Conservation (phyloP, 2,113 vertebrate genomes). For the Tympanuchus pallidicinctus region DNA sequence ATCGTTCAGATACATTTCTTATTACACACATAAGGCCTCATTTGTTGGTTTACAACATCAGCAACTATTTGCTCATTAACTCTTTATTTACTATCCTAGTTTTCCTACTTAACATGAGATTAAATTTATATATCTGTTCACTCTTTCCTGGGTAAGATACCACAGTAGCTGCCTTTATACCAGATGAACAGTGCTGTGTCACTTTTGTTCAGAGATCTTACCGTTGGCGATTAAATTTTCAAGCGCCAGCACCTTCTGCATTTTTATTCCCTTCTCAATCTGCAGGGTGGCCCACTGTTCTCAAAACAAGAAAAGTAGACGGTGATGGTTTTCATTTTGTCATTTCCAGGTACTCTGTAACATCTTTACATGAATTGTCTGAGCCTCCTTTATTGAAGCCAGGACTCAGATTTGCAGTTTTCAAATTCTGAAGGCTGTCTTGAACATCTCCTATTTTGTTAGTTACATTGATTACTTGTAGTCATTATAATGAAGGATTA, state of each 20-base stretch:
- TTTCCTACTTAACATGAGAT: background rate
- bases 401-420: background rate
- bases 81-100: background rate
- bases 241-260: conserved; percentile 71
- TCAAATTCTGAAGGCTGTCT: background rate
- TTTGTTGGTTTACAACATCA: background rate
- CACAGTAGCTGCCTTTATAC: background rate
- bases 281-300: conserved; percentile 89
- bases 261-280: conserved; percentile 84
- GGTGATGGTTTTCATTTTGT: conserved; percentile 1
- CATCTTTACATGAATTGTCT: background rate
- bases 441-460: accelerated
- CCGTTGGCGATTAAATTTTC: conserved; percentile 82
- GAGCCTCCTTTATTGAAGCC: background rate
- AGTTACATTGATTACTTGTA: background rate
- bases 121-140: background rate
- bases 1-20: background rate
- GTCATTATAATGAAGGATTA: background rate
- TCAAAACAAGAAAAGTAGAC: conserved; percentile 65
- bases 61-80: background rate
- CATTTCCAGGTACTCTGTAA: background rate
- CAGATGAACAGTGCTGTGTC: background rate
- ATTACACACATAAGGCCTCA: background rate
- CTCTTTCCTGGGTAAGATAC: background rate
- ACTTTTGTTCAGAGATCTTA: conserved; percentile 68